Base-by-base conservation (phyloP, 2,797 vertebrate species). In the Enteromius trimaculatus region DNA sequence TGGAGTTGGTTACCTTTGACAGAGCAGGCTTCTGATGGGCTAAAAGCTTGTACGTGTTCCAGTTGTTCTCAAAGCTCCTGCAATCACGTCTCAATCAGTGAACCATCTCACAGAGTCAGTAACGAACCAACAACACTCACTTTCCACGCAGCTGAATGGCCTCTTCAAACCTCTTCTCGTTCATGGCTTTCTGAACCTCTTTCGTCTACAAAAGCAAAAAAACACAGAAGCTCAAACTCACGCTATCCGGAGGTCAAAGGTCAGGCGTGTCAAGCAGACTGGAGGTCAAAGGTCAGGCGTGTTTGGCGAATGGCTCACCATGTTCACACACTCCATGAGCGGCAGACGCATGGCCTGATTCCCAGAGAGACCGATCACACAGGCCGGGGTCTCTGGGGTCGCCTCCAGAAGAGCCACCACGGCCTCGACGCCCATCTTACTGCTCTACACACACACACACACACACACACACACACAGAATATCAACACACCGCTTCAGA, bases 21-120 rank as follows among this genome's bases (percentile, higher is more conserved):
- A 95, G 89, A 3, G 96, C 96, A 0, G 95, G 93, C 78, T 90
- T 95, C 89, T 98, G 91, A 8, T 99, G 97, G 66, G 97, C 97
- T 89, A 98, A 91, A 86, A 98, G 92, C 92, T 96, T 96, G 89
- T 98, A 98, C 0, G 97, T 97, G 6, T 95, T 96, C 97, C 97
- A 98, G 91, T 97, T 98, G 89, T 98, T 97, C 92, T 97, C 95
- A 92, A 99, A 99, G 83, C 97, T 98, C 96, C 97, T 98, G 79
- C 16, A 74, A 64, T 80, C 17, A 66, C 3, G 4, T 29, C 47
- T 21, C 7, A 11, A 34, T 51, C 14, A 21, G 58, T 11, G 19
- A 75, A 7, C 37, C 23, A 31, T 47, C 39, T 51, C 16, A 21
- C 19, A 44, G 9, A 55, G 2, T 65, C 26, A 39, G 1, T 47